phyloP scores from a whole-genome alignment of 2,888 invertebrate genomes.

The Erpobdella octoculata region DNA sequence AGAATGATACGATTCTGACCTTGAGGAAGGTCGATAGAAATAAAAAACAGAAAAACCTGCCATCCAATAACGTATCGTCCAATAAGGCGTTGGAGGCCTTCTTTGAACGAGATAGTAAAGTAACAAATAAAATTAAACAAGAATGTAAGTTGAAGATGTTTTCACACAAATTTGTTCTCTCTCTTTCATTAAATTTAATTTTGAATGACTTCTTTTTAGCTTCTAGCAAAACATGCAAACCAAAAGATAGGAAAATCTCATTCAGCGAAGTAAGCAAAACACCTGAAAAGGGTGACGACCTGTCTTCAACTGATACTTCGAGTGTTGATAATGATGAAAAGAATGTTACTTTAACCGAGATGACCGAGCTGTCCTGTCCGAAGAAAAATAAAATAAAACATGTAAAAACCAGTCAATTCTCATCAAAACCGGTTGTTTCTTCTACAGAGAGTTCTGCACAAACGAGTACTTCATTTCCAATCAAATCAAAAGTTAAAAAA shows the following conservation, averaged over 20 bases:
- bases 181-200: too few relatives aligned
- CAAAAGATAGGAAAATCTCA: constrained; percentile 3
- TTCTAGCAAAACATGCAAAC: too few relatives aligned
- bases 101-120: background rate
- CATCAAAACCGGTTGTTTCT: too few relatives aligned
- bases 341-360: background rate
- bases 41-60: background rate
- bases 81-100: background rate
- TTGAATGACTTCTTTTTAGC: too few relatives aligned
- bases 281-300: constrained; percentile 52
- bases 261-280: constrained; percentile 17
- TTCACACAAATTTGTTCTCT: too few relatives aligned
- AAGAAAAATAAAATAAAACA: too few relatives aligned
- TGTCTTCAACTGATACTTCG: constrained; percentile 63
- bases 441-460: too few relatives aligned
- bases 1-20: background rate
- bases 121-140: background rate
- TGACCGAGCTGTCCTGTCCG: too few relatives aligned
- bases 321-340: constrained; percentile 57
- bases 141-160: background rate
- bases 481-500: too few relatives aligned
- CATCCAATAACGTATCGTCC: too few relatives aligned
- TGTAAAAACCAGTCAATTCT: too few relatives aligned
- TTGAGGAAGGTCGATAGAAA: constrained; percentile 3
- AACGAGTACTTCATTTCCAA: too few relatives aligned